Percentiles rank a stretch among this genome's conserved stretches.
These are phyloP conservation scores for Ophiodon elongatus DNA, from an alignment of 2,113 vertebrate species.

Conservation along the genomic window DNA sequence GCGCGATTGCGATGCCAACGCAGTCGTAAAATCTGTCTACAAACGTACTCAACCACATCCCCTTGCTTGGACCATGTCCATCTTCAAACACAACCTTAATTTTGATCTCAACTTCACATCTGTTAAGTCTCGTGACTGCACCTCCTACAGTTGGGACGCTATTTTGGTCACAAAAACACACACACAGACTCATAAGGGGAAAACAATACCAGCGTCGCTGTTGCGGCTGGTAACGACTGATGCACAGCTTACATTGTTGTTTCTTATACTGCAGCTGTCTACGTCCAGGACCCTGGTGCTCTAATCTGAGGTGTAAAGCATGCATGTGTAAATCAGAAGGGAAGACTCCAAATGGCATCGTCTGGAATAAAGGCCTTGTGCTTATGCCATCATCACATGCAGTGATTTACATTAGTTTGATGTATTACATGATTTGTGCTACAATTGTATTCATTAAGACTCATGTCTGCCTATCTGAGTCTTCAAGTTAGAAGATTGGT, in stretches of 20 bases:
- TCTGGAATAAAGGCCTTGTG: background rate
- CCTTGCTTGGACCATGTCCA: background rate
- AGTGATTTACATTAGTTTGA: background rate
- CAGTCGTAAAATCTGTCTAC: too few species aligned
- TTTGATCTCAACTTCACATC: background rate
- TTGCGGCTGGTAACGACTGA: background rate
- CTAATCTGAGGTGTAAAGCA: background rate
- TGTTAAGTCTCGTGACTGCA: background rate
- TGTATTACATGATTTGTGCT: background rate
- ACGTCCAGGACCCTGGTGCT: background rate
- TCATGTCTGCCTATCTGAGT: background rate
- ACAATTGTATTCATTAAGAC: background rate
- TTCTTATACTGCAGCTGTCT: background rate
- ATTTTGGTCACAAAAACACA: background rate
- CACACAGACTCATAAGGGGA: background rate
- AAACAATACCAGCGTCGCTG: background rate
- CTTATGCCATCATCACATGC: background rate
- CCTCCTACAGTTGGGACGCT: background rate
- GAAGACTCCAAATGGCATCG: background rate
- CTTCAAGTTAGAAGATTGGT: background rate
- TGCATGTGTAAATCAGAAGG: background rate
- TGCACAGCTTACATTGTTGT: background rate
- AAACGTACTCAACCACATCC: too few species aligned
- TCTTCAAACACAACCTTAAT: background rate
- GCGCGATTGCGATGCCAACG: too few species aligned